A percentile compares a stretch with the other conserved stretches of the same genome.
These are phyloP conservation scores for Aleadryas rufinucha DNA, from an alignment of 2,113 vertebrate genomes.

Conservation along the genomic window DNA sequence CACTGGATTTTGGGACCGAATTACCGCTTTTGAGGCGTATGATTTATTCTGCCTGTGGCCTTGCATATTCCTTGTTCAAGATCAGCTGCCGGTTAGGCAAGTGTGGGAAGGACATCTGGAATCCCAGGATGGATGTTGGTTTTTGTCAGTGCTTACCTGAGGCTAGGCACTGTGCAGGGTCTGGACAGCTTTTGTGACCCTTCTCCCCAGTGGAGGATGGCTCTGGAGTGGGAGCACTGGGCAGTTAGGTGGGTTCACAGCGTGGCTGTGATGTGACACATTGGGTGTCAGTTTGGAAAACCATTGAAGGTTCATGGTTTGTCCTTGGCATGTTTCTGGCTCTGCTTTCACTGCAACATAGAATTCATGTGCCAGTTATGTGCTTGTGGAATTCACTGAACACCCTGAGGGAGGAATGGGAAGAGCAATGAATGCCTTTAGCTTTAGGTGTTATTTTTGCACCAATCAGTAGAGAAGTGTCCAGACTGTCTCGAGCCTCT, in stretches of 20 bases:
- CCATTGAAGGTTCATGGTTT: background rate
- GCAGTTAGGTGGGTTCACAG: background rate
- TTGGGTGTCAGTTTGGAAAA: background rate
- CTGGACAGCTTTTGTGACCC: background rate
- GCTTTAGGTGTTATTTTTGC: background rate
- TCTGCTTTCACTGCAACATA: background rate
- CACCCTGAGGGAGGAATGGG: background rate
- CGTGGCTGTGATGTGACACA: background rate
- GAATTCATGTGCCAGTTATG: background rate
- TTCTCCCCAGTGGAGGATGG: background rate
- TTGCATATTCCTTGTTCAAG: conserved; percentile 53
- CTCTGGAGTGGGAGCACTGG: background rate
- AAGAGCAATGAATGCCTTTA: background rate
- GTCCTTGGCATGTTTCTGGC: background rate
- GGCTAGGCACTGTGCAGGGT: background rate
- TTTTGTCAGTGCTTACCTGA: background rate
- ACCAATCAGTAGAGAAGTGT: background rate
- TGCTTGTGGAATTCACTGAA: background rate
- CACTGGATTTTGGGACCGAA: conserved; percentile 43
- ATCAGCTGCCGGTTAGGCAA: background rate
- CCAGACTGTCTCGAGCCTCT: background rate
- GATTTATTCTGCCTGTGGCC: conserved; percentile 36
- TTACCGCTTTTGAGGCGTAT: background rate
- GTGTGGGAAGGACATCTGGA: background rate
- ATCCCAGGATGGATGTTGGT: background rate